Base-by-base conservation (phyloP, 2,113 vertebrate genomes). In the Phaetusa simplex region DNA sequence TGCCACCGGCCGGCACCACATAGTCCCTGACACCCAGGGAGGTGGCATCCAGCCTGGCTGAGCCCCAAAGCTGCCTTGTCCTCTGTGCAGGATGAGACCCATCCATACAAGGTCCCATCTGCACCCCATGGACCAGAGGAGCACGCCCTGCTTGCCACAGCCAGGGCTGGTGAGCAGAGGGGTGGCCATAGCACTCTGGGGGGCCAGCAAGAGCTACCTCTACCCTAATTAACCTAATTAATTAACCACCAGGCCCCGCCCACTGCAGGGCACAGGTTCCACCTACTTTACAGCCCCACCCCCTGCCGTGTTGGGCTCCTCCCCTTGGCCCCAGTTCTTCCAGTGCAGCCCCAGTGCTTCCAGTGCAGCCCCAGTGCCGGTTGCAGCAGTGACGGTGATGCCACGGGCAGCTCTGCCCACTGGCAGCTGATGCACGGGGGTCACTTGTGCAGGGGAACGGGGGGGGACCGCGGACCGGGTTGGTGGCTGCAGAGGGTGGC, bases 331-430 rank as follows among this genome's bases (percentile, higher is more conserved):
- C 43, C 16, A 11, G 45, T 50, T 69, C 45, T 36, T 9, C 30
- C 43, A 9, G 59, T 3, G 14, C 55, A 45, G 17, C 32, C 42
- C 29, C 38, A 17, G 15, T 3, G 14, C 26, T 36, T 9, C 30
- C 43, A 9, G 59, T 3, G 14, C 55, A 45, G 17, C 32, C 42
- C 29, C 38, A 17, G 15, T 3, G 14, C 26, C 16, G 2, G 16
- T 8, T 11, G 9, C 13, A 11, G 50, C 20, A 5, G 3, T 14
- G 17, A 18, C 2, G 18, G 38, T 29, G 26, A 27, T 1, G 12
- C 34, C 53, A 5, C 0, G 0, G 70, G 61, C 40, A 55, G 29
- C 55, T 62, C 59, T 83, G 55, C 40, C n/a, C 3, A 0, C 1
- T 1, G 69, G 47, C 69, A 74, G 22, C 69, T 29, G n/a, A 16